These are phyloP conservation scores for Nasonia longicornis DNA, from an alignment of 1,140 invertebrate genomes.

Conservation along the genomic window DNA sequence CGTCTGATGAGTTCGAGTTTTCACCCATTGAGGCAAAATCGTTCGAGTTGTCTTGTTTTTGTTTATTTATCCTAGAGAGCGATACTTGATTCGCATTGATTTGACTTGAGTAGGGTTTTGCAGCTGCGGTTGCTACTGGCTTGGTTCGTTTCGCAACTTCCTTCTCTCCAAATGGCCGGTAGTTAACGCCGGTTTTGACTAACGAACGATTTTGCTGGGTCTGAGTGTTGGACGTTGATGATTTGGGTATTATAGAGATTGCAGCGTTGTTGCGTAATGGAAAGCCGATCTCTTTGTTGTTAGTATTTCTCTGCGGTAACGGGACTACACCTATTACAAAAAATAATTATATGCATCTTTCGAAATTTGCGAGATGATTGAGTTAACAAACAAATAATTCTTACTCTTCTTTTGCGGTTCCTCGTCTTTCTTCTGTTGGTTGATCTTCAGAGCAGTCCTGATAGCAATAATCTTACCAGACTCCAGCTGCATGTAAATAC, in stretches of 20 bases:
- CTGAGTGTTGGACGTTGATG: slow-evolving; percentile 50
- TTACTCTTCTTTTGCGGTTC: slow-evolving; percentile 72
- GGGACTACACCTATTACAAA: slow-evolving; percentile 63
- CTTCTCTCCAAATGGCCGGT: slow-evolving; percentile 62
- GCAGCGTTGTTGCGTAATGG: slow-evolving; percentile 77
- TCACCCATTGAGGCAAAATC: slow-evolving; percentile 63
- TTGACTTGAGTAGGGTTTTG: slow-evolving; percentile 62
- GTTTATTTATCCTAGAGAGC: slow-evolving; percentile 60
- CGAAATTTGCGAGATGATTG: neutral
- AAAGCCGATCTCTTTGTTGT: slow-evolving; percentile 67
- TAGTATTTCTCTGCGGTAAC: slow-evolving; percentile 64
- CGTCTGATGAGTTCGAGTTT: slow-evolving; percentile 66
- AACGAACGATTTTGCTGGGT: slow-evolving; percentile 34
- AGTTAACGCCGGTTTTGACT: slow-evolving; percentile 57
- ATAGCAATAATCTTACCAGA: slow-evolving; percentile 98
- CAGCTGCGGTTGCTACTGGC: slow-evolving; percentile 62
- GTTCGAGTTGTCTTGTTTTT: slow-evolving; percentile 60
- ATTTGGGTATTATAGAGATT: slow-evolving; percentile 76
- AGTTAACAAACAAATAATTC: neutral
- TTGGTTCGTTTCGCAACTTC: slow-evolving; percentile 61
- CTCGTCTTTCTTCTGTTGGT: slow-evolving; percentile 74
- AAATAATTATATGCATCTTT: neutral
- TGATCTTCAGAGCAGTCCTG: slow-evolving; percentile 80
- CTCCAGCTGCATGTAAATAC: slow-evolving; percentile 94
- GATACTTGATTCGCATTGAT: slow-evolving; percentile 63